phyloP scores from a whole-genome alignment of 2,797 vertebrate species.

The Phrynocephalus guinanensis region DNA sequence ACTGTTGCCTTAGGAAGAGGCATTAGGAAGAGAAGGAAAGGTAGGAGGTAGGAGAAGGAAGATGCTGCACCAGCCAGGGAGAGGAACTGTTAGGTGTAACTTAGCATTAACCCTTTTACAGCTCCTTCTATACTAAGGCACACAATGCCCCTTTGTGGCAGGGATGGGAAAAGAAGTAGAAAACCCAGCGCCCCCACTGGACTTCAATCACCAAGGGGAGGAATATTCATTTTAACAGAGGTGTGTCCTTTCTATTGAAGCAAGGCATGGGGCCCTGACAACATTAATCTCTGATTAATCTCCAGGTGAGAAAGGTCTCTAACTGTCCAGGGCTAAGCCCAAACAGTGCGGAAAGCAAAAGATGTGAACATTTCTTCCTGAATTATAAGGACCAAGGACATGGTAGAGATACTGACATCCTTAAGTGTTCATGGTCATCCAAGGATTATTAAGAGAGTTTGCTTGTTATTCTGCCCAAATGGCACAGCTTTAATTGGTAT shows the following conservation, averaged over 20 bases:
- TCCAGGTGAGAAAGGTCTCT: not conserved
- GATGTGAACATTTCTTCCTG: not conserved
- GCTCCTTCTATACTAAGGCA: constrained; percentile 55
- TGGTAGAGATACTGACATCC: not conserved
- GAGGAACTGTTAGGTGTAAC: constrained; percentile 66
- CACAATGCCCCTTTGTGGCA: not conserved
- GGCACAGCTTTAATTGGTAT: not conserved
- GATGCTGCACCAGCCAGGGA: constrained; percentile 58
- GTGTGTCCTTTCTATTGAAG: not conserved
- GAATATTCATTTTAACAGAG: not conserved
- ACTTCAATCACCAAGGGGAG: not conserved
- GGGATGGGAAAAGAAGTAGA: constrained; percentile 11
- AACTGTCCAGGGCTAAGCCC: no score
- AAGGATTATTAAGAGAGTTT: not conserved
- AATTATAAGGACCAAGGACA: not conserved
- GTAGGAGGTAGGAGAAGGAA: constrained; percentile 48
- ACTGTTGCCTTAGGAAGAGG: constrained; percentile 49
- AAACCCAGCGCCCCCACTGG: constrained; percentile 11
- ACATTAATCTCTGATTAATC: not conserved
- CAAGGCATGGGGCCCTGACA: not conserved
- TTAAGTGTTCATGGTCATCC: not conserved
- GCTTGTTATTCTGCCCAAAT: not conserved
- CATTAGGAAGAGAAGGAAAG: constrained; percentile 60
- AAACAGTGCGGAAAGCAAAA: no score
- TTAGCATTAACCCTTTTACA: constrained; percentile 81